Base-by-base conservation (phyloP, 2,113 vertebrate genomes). In the Lanius collurio region DNA sequence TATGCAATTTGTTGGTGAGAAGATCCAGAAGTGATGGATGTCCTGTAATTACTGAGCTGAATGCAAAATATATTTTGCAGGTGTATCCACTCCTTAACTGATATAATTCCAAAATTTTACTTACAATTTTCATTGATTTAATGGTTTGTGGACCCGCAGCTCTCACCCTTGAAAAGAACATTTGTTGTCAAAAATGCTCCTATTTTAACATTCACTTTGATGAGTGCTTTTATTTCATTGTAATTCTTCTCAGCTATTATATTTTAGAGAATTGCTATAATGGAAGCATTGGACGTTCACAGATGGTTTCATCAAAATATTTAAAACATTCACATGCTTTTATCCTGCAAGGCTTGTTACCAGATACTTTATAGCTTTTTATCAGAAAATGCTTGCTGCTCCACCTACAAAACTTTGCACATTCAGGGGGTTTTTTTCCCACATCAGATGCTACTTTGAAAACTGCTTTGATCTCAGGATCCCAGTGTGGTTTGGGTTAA, bases 181-280 rank as follows among this genome's bases (percentile, higher is more conserved):
- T 65, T 85, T 95, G 73, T 81, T 94, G 76, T 92, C 83, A 92
- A n/a, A 80, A 77, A 67, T 46, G 31, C n/a, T 89, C 20, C 10
- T 94, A 44, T 86, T 89, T 83, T 81, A 46, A 53, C 41, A 69
- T 65, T 83, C 37, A 31, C 18, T 83, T 77, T 86, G 88, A 83
- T 83, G 35, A 49, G 49, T 26, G 49, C 13, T 49, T 49, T 49
- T 49, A 62, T 78, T 93, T 81, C 39, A 31, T 56, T 89, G 68
- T 87, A 67, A 77, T 74, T 88, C 47, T 65, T 81, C 71, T 15
- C 47, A 55, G 15, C 78, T 77, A 65, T 2, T 88, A 33, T 47
- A 49, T 69, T 83, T 77, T 49, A 55, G 71, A 74, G 59, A 86
- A 70, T 56, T 81, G 68, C 17, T 75, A 17, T 77, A 89, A 90